Conservation (phyloP, 1,140 invertebrate species). For the Drosophila nasuta region DNA sequence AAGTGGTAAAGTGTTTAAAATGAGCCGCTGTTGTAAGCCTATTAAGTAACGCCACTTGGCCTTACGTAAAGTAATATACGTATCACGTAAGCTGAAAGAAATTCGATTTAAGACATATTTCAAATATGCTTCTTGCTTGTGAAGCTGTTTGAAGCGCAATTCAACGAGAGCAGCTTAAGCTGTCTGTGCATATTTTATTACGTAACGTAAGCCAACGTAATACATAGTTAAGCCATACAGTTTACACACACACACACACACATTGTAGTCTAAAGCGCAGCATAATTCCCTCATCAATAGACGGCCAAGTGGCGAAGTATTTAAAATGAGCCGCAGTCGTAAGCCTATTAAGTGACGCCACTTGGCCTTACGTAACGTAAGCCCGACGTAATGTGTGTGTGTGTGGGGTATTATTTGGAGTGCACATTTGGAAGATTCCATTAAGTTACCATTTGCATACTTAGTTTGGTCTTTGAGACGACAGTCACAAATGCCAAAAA, state of each 20-base stretch:
- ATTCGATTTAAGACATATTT: no score
- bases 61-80: no score
- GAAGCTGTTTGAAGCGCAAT: no score
- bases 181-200: neutral
- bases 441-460: conserved; percentile 40
- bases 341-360: neutral
- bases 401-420: conserved; percentile 1
- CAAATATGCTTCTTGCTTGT: no score
- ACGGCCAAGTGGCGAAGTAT: neutral
- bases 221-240: neutral
- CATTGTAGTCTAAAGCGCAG: neutral
- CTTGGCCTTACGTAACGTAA: conserved; percentile 35
- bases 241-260: neutral
- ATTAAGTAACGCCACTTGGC: no score
- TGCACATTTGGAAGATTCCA: conserved; percentile 31
- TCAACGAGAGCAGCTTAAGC: no score
- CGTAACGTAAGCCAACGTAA: conserved; percentile 25
- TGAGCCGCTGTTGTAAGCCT: no score
- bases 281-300: neutral
- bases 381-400: conserved; percentile 28
- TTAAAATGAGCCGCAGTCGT: neutral
- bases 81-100: no score
- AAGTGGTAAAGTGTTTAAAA: no score
- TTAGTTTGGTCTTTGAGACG: conserved; percentile 13
- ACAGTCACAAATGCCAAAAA: conserved; percentile 38